Conservation (phyloP, 2,797 vertebrate genomes). For the Manis crassicaudata region DNA sequence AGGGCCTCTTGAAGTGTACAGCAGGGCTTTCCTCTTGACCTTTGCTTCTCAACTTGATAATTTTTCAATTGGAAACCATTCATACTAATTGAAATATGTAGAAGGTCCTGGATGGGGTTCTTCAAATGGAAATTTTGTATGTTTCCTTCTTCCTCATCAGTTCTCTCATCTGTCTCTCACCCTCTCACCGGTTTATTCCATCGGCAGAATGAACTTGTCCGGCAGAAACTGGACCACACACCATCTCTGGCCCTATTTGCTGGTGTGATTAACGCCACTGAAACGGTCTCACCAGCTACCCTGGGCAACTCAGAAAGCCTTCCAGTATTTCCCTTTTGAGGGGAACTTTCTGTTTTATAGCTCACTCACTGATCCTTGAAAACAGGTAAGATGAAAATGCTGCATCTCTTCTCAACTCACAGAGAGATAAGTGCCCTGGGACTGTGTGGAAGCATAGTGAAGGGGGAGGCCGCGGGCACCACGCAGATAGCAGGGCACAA, state of each 20-base stretch:
- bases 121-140: not conserved
- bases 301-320: not conserved
- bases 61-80: slow-evolving; percentile 64
- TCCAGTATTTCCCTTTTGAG: slow-evolving; percentile 5
- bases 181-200: not conserved
- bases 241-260: not conserved
- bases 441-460: not conserved
- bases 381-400: not conserved
- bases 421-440: not conserved
- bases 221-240: not conserved
- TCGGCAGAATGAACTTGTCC: not conserved
- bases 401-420: not conserved
- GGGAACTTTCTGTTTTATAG: not conserved
- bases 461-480: not conserved
- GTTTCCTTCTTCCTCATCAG: not conserved
- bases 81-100: slow-evolving; percentile 42
- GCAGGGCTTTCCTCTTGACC: slow-evolving; percentile 28
- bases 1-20: slow-evolving; percentile 31
- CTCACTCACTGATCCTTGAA: slow-evolving; percentile 35
- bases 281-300: not conserved
- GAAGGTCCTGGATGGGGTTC: not conserved
- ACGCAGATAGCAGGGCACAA: not conserved
- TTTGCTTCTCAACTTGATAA: slow-evolving; percentile 38
- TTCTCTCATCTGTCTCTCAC: slow-evolving; percentile 18
- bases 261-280: not conserved